Evolutionary conservation across 2,888 invertebrate species (phyloP).

Genomic region (Apeira syringaria): DNA sequence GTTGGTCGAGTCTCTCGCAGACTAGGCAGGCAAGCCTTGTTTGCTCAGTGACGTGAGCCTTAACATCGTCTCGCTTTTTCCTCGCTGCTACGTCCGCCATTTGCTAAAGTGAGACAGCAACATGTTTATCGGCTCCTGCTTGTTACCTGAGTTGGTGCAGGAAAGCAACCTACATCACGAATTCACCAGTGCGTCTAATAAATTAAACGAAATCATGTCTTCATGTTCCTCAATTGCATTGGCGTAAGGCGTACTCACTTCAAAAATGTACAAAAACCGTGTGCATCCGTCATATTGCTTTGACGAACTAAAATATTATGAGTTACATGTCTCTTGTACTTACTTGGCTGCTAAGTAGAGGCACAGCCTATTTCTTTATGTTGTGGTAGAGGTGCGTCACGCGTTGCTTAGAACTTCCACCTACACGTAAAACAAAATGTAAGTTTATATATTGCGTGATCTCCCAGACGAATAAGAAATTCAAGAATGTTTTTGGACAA

Average conservation of each 20-base stretch:
- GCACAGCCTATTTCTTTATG: too few relatives aligned
- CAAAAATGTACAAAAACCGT: conserved; percentile 52
- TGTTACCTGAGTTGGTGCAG: conserved; percentile 68
- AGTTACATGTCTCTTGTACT: conserved; percentile 29
- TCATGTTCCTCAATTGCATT: conserved; percentile 60
- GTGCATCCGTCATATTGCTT: conserved; percentile 13
- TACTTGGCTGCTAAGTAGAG: conserved; percentile 20
- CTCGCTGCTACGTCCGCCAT: conserved; percentile 7
- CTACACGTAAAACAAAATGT: conserved; percentile 16
- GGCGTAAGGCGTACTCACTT: conserved; percentile 45
- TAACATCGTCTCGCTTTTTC: conserved; percentile 52
- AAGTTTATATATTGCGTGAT: too few relatives aligned
- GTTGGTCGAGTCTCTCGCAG: conserved; percentile 68
- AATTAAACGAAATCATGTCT: conserved; percentile 68
- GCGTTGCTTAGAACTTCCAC: conserved; percentile 15
- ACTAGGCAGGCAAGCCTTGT: conserved; percentile 79
- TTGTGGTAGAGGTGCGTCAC: conserved; percentile 34
- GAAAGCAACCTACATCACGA: conserved; percentile 81
- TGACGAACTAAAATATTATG: conserved; percentile 27
- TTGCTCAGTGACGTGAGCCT: conserved; percentile 71
- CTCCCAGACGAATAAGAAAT: too few relatives aligned
- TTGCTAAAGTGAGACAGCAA: conserved; percentile 46
- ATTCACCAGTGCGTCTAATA: conserved; percentile 59
- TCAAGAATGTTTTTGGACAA: too few relatives aligned
- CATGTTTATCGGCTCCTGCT: conserved; percentile 37